These are phyloP conservation scores for Nymphalis io DNA, from an alignment of 1,140 invertebrate species.

Conservation along the genomic window DNA sequence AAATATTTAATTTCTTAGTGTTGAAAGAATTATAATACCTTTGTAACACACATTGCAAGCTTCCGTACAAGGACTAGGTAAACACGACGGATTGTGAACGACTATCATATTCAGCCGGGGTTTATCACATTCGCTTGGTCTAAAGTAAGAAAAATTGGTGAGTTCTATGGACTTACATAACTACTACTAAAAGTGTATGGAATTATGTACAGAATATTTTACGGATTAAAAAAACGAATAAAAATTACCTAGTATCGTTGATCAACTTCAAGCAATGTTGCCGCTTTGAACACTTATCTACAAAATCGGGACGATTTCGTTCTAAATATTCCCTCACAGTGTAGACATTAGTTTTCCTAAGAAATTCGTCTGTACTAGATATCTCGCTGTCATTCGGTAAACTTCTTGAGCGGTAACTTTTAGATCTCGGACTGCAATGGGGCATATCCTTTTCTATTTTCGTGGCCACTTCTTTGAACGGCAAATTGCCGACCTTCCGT, in stretches of 20 bases:
- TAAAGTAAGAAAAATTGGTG: conserved; percentile 71
- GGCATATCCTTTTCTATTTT: conserved; percentile 57
- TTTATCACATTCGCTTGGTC: conserved; percentile 43
- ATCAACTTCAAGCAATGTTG: conserved; percentile 66
- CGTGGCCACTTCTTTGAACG: conserved; percentile 56
- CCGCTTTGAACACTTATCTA: conserved; percentile 56
- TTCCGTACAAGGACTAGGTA: conserved; percentile 43
- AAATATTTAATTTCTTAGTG: not conserved
- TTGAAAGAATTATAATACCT: conserved; percentile 49
- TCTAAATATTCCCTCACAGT: conserved; percentile 74
- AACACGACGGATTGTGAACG: conserved; percentile 54
- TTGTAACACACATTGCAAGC: conserved; percentile 55
- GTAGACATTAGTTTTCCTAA: conserved; percentile 45
- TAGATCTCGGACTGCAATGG: conserved; percentile 36
- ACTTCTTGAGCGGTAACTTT: conserved; percentile 51
- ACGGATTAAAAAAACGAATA: not conserved
- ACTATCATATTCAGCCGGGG: conserved; percentile 66
- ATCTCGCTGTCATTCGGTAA: conserved; percentile 61
- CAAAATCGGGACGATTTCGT: conserved; percentile 72
- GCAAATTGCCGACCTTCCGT: conserved; percentile 45
- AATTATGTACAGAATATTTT: too few relatives aligned
- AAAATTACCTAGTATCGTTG: conserved; percentile 61
- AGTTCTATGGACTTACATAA: conserved; percentile 37
- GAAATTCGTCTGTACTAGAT: conserved; percentile 59
- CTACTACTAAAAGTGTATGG: too few relatives aligned